phyloP scores from a whole-genome alignment of 2,888 invertebrate genomes.

The Drosophila anomalata region DNA sequence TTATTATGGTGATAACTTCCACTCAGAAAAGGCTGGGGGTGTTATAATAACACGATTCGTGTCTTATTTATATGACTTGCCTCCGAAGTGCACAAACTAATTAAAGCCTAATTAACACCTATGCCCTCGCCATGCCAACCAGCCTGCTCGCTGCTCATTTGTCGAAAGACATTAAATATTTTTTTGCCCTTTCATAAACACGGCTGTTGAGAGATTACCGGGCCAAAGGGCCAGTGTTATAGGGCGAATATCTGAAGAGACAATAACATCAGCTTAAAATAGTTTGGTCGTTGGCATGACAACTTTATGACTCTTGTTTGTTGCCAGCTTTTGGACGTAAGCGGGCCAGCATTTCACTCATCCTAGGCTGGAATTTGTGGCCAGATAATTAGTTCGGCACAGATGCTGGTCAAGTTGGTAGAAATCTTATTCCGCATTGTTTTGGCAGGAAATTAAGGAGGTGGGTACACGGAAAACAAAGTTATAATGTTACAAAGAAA shows the following conservation, averaged over 20 bases:
- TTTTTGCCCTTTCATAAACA: slow-evolving; percentile 33
- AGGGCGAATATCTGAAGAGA: background rate
- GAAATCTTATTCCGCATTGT: slow-evolving; percentile 16
- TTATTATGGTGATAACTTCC: background rate
- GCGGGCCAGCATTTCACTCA: background rate
- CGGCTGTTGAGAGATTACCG: slow-evolving; percentile 2
- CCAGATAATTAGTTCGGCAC: slow-evolving; percentile 38
- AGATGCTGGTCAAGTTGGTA: slow-evolving; percentile 23
- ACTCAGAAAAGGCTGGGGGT: background rate
- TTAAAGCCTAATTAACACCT: slow-evolving; percentile 54
- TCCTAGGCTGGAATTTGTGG: slow-evolving; percentile 19
- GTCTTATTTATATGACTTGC: slow-evolving; percentile 37
- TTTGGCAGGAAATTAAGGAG: background rate
- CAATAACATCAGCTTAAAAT: slow-evolving; percentile 2
- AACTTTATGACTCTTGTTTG: slow-evolving; percentile 3
- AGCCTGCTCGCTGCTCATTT: slow-evolving; percentile 13
- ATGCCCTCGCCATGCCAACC: slow-evolving; percentile 17
- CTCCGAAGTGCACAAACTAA: slow-evolving; percentile 57
- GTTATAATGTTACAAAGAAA: too few species aligned
- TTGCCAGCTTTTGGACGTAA: background rate
- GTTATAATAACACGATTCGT: slow-evolving; percentile 22
- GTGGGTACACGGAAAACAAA: background rate
- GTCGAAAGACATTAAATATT: slow-evolving; percentile 11
- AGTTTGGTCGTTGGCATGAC: slow-evolving; percentile 27
- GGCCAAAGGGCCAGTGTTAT: background rate